phyloP scores from a whole-genome alignment of 2,888 invertebrate species.

The Dryococelus australis region DNA sequence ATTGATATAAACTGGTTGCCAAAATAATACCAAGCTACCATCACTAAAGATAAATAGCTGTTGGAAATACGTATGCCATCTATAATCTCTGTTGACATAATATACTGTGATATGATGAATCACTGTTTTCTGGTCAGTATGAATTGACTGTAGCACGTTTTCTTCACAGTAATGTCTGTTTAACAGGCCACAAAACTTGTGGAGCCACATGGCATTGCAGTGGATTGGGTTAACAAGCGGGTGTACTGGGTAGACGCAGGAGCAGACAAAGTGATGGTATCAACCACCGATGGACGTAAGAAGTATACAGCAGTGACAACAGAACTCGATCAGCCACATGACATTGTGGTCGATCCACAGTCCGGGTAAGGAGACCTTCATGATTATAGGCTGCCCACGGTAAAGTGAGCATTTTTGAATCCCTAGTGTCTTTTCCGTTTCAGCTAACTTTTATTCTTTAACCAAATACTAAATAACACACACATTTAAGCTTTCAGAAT shows the following conservation, averaged over 20 bases:
- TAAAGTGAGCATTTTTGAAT: too few species aligned
- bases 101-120: too few species aligned
- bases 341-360: constrained; percentile 73
- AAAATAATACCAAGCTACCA: too few species aligned
- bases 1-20: too few species aligned
- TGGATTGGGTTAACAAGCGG: constrained; percentile 73
- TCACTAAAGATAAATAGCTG: too few species aligned
- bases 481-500: too few species aligned
- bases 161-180: neutral
- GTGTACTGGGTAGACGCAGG: constrained; percentile 73
- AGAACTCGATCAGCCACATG: constrained; percentile 70
- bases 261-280: constrained; percentile 57
- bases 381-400: neutral
- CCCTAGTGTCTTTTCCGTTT: too few species aligned
- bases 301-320: constrained; percentile 63
- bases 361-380: constrained; percentile 60
- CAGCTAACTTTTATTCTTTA: too few species aligned
- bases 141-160: neutral
- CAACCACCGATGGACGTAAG: constrained; percentile 66
- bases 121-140: too few species aligned
- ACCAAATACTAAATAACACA: too few species aligned
- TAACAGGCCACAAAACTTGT: constrained; percentile 56
- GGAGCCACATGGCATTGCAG: constrained; percentile 76
- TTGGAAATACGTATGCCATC: too few species aligned
- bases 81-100: too few species aligned